phyloP scores from a whole-genome alignment of 1,140 invertebrate genomes.

The Drosophila ercepeae region DNA sequence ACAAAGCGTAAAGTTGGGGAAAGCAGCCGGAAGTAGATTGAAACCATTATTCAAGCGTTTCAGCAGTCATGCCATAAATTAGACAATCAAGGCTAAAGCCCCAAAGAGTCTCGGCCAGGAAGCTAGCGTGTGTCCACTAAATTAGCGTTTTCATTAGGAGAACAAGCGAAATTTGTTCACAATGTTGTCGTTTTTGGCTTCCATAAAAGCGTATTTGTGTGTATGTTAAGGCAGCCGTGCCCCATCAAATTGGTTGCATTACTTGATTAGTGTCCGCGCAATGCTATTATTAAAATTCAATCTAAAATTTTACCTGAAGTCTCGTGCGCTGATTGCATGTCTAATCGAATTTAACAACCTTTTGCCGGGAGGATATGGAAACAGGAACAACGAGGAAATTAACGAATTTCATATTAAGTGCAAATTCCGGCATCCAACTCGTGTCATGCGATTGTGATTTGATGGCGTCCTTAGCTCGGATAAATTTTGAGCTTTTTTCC shows the following conservation, averaged over 20 bases:
- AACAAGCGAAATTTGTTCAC: slow-evolving; percentile 77
- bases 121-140: slow-evolving; percentile 65
- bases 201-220: not conserved
- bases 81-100: slow-evolving; percentile 24
- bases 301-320: slow-evolving; percentile 49
- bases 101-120: not conserved
- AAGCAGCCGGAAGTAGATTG: slow-evolving; percentile 2
- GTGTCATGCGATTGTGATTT: slow-evolving; percentile 78
- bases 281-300: slow-evolving; percentile 78
- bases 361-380: slow-evolving; percentile 51
- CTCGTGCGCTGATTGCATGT: slow-evolving; percentile 61
- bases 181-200: slow-evolving; percentile 62
- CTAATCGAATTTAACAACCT: slow-evolving; percentile 77
- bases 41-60: not conserved
- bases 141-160: slow-evolving; percentile 76
- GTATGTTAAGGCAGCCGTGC: not conserved
- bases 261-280: slow-evolving; percentile 69
- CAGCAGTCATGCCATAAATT: slow-evolving; percentile 15
- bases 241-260: slow-evolving; percentile 73
- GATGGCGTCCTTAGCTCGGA: slow-evolving; percentile 29
- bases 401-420: slow-evolving; percentile 69
- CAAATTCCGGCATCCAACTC: slow-evolving; percentile 62
- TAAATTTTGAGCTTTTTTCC: slow-evolving; percentile 6
- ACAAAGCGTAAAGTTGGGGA: slow-evolving; percentile 5
- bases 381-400: slow-evolving; percentile 40